phyloP scores from a whole-genome alignment of 2,113 vertebrate species.

The Odocoileus virginianus region DNA sequence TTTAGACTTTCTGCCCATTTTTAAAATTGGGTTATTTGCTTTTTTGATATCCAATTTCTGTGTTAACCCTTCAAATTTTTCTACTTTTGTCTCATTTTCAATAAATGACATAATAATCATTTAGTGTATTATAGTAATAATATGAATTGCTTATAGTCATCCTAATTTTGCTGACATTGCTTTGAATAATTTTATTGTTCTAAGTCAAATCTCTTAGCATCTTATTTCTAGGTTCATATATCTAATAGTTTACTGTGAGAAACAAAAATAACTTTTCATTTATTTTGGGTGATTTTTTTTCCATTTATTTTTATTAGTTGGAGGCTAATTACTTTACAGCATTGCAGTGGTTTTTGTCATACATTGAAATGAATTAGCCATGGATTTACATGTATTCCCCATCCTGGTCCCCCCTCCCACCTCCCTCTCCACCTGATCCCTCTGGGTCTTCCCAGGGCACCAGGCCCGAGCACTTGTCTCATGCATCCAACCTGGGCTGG shows the following conservation, averaged over 20 bases:
- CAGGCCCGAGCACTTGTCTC: too few relatives aligned
- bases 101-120: background rate
- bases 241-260: conserved; percentile 7
- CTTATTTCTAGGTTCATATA: background rate
- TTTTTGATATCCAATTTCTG: background rate
- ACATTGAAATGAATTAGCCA: too few relatives aligned
- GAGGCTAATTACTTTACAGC: too few relatives aligned
- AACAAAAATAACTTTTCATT: background rate
- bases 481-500: too few relatives aligned
- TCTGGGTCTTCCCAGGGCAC: too few relatives aligned
- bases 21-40: background rate
- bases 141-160: background rate
- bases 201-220: background rate
- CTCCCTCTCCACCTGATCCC: too few relatives aligned
- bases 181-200: conserved; percentile 27
- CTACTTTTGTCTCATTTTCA: background rate
- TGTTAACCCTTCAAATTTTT: background rate
- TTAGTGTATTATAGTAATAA: background rate
- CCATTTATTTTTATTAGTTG: too few relatives aligned
- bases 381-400: too few relatives aligned
- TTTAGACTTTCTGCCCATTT: background rate
- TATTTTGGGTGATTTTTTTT: background rate
- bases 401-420: too few relatives aligned
- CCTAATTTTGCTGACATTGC: background rate
- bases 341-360: too few relatives aligned